phyloP scores from a whole-genome alignment of 1,140 invertebrate species.

The Drosophila insularis region DNA sequence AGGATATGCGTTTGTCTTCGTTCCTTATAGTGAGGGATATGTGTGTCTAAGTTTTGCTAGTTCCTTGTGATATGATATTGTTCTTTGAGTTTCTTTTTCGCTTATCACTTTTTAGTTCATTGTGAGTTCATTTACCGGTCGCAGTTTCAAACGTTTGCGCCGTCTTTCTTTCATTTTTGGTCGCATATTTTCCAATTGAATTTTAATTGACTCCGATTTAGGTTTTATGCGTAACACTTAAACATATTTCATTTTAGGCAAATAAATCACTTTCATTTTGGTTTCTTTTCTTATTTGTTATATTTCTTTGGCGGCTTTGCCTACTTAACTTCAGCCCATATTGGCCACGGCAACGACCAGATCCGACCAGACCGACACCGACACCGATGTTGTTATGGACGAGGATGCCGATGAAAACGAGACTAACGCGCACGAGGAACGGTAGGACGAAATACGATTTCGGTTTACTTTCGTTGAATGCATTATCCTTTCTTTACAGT shows the following conservation, averaged over 20 bases:
- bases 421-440: slow-evolving; percentile 24
- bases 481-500: slow-evolving; percentile 4
- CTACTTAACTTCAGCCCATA: slow-evolving; percentile 5
- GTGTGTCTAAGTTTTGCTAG: slow-evolving; percentile 18
- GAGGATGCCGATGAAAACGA: slow-evolving; percentile 12
- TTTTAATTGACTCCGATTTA: slow-evolving; percentile 69
- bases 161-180: slow-evolving; percentile 70
- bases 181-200: slow-evolving; percentile 68
- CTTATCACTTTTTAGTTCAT: slow-evolving; percentile 19
- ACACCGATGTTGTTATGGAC: slow-evolving; percentile 9
- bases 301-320: slow-evolving; percentile 5
- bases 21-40: not conserved
- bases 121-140: slow-evolving; percentile 44
- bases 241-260: slow-evolving; percentile 67
- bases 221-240: slow-evolving; percentile 41
- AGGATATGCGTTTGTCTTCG: slow-evolving; percentile 16
- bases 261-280: slow-evolving; percentile 75
- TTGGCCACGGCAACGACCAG: slow-evolving; percentile 42
- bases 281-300: slow-evolving; percentile 41
- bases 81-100: slow-evolving; percentile 40
- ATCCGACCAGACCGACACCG: slow-evolving; percentile 27
- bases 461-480: slow-evolving; percentile 10
- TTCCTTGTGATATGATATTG: slow-evolving; percentile 33
- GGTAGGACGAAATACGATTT: slow-evolving; percentile 29
- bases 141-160: slow-evolving; percentile 75